Evolutionary conservation across 2,888 invertebrate genomes (phyloP).

Genomic region (Tholera decimalis): DNA sequence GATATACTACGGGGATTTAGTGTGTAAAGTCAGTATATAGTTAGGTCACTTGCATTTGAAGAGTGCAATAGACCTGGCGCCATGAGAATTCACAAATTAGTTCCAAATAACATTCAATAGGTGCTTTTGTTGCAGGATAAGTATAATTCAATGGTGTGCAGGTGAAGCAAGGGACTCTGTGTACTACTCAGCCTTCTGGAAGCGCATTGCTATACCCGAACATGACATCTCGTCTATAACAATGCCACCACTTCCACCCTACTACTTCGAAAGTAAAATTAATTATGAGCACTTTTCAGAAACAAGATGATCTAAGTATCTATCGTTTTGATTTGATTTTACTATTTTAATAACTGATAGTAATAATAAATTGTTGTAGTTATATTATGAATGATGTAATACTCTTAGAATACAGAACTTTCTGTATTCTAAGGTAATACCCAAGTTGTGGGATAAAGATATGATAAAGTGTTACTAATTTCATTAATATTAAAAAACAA

Average conservation of each 20-base stretch:
- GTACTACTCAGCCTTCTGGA: conserved; percentile 50
- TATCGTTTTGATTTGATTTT: neutral
- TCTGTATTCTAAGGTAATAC: too few relatives aligned
- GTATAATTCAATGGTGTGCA: conserved; percentile 60
- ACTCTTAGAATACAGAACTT: too few relatives aligned
- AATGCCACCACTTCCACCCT: conserved; percentile 62
- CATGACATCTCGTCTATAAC: conserved; percentile 59
- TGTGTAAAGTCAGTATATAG: too few relatives aligned
- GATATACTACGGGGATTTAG: too few relatives aligned
- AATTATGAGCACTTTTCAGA: conserved; percentile 52
- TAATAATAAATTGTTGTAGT: neutral
- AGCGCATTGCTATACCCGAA: conserved; percentile 51
- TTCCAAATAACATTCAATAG: neutral
- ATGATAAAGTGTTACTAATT: neutral
- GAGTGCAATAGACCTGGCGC: neutral
- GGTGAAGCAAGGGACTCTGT: conserved; percentile 14
- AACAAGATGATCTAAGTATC: conserved; percentile 35
- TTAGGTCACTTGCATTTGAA: too few relatives aligned
- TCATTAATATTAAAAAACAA: neutral
- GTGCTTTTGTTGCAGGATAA: conserved; percentile 58
- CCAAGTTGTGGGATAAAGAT: neutral
- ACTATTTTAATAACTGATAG: neutral
- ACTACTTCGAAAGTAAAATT: conserved; percentile 60
- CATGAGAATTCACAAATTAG: neutral
- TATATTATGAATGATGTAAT: neutral